Evolutionary conservation across 2,113 vertebrate species (phyloP).

Genomic region (Toxostoma redivivum): DNA sequence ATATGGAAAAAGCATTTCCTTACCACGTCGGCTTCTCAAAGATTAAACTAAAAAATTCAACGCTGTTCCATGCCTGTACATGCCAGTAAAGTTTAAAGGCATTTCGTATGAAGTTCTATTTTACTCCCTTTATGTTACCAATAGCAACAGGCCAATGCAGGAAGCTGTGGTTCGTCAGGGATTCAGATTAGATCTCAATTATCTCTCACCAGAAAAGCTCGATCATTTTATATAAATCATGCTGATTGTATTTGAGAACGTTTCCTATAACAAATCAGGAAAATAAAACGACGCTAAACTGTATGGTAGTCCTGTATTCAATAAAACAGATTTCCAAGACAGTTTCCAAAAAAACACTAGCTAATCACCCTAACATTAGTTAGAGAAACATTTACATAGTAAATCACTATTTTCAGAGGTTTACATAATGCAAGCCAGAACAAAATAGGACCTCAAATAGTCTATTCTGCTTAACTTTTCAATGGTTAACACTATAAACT

Average conservation of each 20-base stretch:
- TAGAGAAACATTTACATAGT: constrained; percentile 46
- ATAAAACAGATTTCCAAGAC: constrained; percentile 47
- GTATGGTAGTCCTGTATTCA: constrained; percentile 15
- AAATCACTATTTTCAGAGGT: constrained; percentile 55
- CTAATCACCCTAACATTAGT: constrained; percentile 42
- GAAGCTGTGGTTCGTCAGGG: constrained; percentile 71
- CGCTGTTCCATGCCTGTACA: constrained; percentile 77
- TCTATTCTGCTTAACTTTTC: constrained; percentile 1
- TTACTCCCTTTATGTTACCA: constrained; percentile 73
- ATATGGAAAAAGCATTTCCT: constrained; percentile 36
- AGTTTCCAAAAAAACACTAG: constrained; percentile 14
- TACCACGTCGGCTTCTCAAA: constrained; percentile 25
- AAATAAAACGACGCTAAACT: neutral
- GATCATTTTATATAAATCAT: constrained; percentile 59
- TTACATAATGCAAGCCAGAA: constrained; percentile 39
- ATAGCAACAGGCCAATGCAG: constrained; percentile 76
- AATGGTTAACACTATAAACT: neutral
- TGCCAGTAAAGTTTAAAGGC: constrained; percentile 77
- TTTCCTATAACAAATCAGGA: constrained; percentile 60
- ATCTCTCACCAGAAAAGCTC: constrained; percentile 58
- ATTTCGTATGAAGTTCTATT: constrained; percentile 70
- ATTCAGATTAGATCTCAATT: constrained; percentile 70
- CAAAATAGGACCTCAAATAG: neutral
- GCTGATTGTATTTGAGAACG: constrained; percentile 57
- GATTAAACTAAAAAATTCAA: constrained; percentile 6